Conservation (phyloP, 2,797 vertebrate species). For the Microcaecilia unicolor region DNA sequence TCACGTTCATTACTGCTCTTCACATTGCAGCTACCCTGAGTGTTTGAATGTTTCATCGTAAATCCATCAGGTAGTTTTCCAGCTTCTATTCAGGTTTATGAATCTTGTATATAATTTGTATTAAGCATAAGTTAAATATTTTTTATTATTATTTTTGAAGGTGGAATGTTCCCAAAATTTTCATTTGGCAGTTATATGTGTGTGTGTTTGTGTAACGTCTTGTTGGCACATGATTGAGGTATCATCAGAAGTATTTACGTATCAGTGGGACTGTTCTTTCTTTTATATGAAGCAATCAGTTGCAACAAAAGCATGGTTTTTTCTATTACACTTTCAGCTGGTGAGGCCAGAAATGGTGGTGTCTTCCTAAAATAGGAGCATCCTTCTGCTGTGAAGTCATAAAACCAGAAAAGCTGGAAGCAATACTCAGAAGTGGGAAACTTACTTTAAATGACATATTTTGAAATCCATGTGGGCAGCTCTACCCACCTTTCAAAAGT, state of each 20-base stretch:
- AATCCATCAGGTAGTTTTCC: slow-evolving; percentile 33
- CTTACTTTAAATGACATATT: neutral
- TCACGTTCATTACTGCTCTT: slow-evolving; percentile 29
- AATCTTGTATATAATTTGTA: slow-evolving; percentile 68
- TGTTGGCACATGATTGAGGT: slow-evolving; percentile 43
- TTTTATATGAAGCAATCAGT: slow-evolving; percentile 31
- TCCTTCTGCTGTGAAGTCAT: slow-evolving; percentile 47
- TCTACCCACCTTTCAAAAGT: too few relatives aligned
- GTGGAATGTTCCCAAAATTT: slow-evolving; percentile 49
- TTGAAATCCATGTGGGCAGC: too few relatives aligned
- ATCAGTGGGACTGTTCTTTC: slow-evolving; percentile 33
- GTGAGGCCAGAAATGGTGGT: slow-evolving; percentile 38
- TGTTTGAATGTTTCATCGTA: too few relatives aligned
- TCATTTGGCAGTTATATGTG: slow-evolving; percentile 52
- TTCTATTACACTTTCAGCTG: slow-evolving; percentile 27
- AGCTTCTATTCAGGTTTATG: slow-evolving; percentile 49
- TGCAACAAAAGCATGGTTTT: slow-evolving; percentile 28
- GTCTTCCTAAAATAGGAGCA: slow-evolving; percentile 40
- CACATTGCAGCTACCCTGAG: slow-evolving; percentile 12
- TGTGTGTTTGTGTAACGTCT: too few relatives aligned
- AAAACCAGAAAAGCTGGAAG: slow-evolving; percentile 42
- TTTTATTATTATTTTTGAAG: slow-evolving; percentile 41
- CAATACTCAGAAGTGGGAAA: slow-evolving; percentile 37
- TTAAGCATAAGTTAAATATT: slow-evolving; percentile 69
- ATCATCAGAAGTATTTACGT: slow-evolving; percentile 46